These are phyloP conservation scores for Darwinula stevensoni DNA, from an alignment of 2,888 invertebrate genomes.

Conservation along the genomic window DNA sequence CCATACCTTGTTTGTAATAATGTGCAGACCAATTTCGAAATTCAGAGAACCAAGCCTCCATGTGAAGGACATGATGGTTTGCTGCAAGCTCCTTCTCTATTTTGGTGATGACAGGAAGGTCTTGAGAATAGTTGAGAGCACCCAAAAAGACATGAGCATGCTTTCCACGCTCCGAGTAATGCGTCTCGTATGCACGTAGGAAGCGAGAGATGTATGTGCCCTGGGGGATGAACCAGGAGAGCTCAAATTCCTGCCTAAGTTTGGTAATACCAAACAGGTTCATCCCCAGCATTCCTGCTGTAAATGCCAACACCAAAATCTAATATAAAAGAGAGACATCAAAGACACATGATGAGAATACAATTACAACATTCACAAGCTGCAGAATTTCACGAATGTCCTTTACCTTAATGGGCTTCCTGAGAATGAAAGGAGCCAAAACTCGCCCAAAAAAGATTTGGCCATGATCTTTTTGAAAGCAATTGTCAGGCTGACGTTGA, in stretches of 20 bases:
- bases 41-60: not conserved
- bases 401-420: no score
- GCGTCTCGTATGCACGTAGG: constrained; percentile 22
- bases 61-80: not conserved
- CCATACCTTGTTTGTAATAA: not conserved
- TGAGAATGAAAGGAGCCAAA: no score
- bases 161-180: constrained; percentile 32
- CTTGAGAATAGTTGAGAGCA: constrained; percentile 28
- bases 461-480: no score
- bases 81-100: not conserved
- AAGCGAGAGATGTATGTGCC: constrained; percentile 32
- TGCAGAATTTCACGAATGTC: no score
- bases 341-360: no score
- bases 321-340: not conserved
- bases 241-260: constrained; percentile 6
- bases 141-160: constrained; percentile 33
- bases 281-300: no score
- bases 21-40: no score
- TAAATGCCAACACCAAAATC: no score
- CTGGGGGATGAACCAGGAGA: constrained; percentile 8
- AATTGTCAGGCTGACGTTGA: no score
- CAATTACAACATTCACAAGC: no score
- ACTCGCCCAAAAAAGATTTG: no score
- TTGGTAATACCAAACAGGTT: constrained; percentile 21
- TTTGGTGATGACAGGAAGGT: constrained; percentile 18